Percentiles rank a stretch among this genome's conserved stretches.
These are phyloP conservation scores for Hippocampus zosterae DNA, from an alignment of 2,113 vertebrate species.

Conservation along the genomic window DNA sequence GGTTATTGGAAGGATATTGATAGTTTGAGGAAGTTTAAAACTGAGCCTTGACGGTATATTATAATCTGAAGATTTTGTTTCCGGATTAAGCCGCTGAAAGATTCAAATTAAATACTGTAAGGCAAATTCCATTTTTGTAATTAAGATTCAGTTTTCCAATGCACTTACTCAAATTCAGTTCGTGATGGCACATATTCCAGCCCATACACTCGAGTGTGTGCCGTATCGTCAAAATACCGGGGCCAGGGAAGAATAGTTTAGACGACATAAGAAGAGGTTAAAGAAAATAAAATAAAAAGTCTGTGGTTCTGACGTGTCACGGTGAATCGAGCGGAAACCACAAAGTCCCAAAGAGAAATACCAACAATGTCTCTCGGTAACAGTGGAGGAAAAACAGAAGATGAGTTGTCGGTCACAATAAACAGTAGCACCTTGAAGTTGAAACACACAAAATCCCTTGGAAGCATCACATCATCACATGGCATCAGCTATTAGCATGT, in stretches of 20 bases:
- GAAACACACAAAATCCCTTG: background rate
- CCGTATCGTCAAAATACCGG: background rate
- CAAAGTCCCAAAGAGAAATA: constrained; percentile 42
- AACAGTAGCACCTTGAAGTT: background rate
- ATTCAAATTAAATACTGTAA: too few relatives aligned
- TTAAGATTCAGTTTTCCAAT: too few relatives aligned
- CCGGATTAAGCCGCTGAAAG: too few relatives aligned
- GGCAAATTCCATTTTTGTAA: too few relatives aligned
- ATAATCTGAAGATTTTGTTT: too few relatives aligned
- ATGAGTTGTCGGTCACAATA: constrained; percentile 33
- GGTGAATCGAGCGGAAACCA: constrained; percentile 39
- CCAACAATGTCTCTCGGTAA: constrained; percentile 24
- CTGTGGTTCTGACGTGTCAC: constrained; percentile 15
- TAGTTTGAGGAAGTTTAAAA: too few relatives aligned
- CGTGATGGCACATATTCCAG: too few relatives aligned
- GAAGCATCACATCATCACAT: background rate
- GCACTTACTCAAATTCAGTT: too few relatives aligned
- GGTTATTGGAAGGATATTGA: too few relatives aligned
- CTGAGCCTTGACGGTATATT: too few relatives aligned
- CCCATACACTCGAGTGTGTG: background rate
- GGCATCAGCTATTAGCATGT: background rate
- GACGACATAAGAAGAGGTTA: constrained; percentile 11
- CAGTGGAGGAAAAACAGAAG: constrained; percentile 31
- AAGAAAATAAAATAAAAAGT: constrained; percentile 17
- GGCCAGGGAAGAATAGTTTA: constrained; percentile 20